phyloP scores from a whole-genome alignment of 1,140 invertebrate genomes.

The Oppia nitens region DNA sequence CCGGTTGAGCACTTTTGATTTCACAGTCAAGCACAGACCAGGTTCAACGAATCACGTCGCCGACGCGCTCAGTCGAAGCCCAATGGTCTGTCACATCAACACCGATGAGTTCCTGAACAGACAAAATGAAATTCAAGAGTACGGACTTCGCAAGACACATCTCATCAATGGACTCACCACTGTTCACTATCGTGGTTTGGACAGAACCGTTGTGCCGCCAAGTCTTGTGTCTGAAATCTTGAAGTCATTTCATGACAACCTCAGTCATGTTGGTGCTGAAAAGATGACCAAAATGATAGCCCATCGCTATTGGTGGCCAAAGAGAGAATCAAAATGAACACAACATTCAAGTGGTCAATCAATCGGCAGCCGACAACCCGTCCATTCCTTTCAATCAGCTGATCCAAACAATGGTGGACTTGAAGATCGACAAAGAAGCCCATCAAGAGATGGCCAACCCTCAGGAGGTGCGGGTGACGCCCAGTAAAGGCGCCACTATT shows the following conservation, averaged over 20 bases:
- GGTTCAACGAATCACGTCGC: constrained; percentile 9
- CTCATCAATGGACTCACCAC: too few relatives aligned
- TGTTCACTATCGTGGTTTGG: not conserved
- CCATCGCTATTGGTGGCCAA: not conserved
- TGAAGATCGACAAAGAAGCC: too few relatives aligned
- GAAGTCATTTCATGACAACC: not conserved
- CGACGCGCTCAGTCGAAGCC: constrained; percentile 11
- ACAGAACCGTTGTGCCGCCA: not conserved
- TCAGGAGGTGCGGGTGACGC: too few relatives aligned
- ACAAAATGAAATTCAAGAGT: not conserved
- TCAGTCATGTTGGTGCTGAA: not conserved
- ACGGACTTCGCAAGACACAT: too few relatives aligned
- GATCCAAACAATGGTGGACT: too few relatives aligned
- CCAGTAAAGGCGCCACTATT: too few relatives aligned
- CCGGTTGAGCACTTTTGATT: constrained; percentile 10
- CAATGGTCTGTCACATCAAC: constrained; percentile 20
- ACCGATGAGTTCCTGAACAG: not conserved
- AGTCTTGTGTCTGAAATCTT: not conserved
- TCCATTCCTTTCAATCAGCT: too few relatives aligned
- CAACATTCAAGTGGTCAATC: too few relatives aligned
- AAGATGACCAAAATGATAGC: not conserved
- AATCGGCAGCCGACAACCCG: too few relatives aligned
- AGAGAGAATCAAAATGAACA: too few relatives aligned
- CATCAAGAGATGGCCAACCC: too few relatives aligned
- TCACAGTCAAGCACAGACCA: constrained; percentile 8